These are phyloP conservation scores for Hyperoplus immaculatus DNA, from an alignment of 2,797 vertebrate genomes.

Conservation along the genomic window DNA sequence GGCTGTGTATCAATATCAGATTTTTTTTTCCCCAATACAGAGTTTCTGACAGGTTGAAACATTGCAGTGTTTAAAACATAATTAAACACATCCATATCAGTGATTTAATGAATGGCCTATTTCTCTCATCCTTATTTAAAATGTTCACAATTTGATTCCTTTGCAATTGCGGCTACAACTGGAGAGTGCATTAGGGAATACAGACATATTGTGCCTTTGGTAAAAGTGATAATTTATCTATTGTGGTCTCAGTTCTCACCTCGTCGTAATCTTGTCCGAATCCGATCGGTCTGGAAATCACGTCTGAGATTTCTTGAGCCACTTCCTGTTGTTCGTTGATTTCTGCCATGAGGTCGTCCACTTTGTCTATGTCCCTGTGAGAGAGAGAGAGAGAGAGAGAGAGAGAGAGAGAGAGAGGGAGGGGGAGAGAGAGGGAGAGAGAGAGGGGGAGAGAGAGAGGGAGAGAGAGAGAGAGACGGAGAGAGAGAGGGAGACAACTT, in stretches of 20 bases:
- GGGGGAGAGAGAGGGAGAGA: too few species aligned
- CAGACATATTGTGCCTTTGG: too few species aligned
- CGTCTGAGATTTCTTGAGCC: slow-evolving; percentile 96
- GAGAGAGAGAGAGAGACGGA: background rate
- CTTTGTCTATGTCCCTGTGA: slow-evolving; percentile 96
- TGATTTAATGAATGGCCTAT: background rate
- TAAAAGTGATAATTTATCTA: too few species aligned
- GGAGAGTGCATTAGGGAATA: too few species aligned
- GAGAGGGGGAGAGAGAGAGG: slow-evolving; percentile 4
- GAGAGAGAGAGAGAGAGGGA: background rate
- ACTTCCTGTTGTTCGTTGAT: slow-evolving; percentile 97
- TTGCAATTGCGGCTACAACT: too few species aligned
- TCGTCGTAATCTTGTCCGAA: slow-evolving; percentile 96
- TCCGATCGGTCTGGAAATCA: slow-evolving; percentile 94
- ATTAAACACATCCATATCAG: background rate
- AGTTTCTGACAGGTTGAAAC: too few species aligned
- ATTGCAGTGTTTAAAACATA: too few species aligned
- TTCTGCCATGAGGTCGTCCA: slow-evolving; percentile 97
- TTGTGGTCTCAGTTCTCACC: slow-evolving; percentile 75
- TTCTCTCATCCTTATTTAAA: background rate
- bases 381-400: slow-evolving; percentile 8
- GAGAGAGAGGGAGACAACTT: background rate
- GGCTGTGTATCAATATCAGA: too few species aligned
- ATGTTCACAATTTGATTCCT: background rate
- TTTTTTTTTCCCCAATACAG: background rate